A percentile compares a stretch with the other conserved stretches of the same genome.
These are phyloP conservation scores for Albula goreensis DNA, from an alignment of 2,113 vertebrate species.

Conservation along the genomic window DNA sequence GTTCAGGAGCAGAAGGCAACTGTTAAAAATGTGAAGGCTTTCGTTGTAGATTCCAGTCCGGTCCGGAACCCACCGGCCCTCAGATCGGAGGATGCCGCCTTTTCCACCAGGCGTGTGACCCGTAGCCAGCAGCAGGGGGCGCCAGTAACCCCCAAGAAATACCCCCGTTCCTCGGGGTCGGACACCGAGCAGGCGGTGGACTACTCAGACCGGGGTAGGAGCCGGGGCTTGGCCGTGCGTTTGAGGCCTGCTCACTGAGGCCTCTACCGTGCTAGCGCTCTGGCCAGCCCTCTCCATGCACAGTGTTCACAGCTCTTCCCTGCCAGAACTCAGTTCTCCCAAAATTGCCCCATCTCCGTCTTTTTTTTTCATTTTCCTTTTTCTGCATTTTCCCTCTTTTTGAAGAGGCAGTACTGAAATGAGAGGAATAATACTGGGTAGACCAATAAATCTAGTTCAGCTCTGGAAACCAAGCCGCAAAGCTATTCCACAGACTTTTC, in stretches of 20 bases:
- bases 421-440: too few relatives aligned
- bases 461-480: too few relatives aligned
- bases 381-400: too few relatives aligned
- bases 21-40: conserved; percentile 32
- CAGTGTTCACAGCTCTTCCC: too few relatives aligned
- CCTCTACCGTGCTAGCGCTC: too few relatives aligned
- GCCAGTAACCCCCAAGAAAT: conserved; percentile 86
- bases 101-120: conserved; percentile 85
- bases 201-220: conserved; percentile 82
- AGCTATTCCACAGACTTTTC: too few relatives aligned
- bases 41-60: conserved; percentile 77
- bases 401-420: too few relatives aligned
- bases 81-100: conserved; percentile 78
- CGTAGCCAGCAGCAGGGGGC: conserved; percentile 90
- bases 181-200: conserved; percentile 86
- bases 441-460: too few relatives aligned
- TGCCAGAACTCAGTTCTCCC: too few relatives aligned
- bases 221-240: conserved; percentile 50
- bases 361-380: too few relatives aligned
- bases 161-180: conserved; percentile 87
- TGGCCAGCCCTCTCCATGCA: too few relatives aligned
- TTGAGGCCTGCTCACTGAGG: neutral
- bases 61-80: conserved; percentile 71
- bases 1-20: neutral
- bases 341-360: too few relatives aligned